A percentile compares a stretch with the other conserved stretches of the same genome.
phyloP scores from a whole-genome alignment of 2,113 vertebrate genomes.

The Pseudorhombus dupliciocellatus region DNA sequence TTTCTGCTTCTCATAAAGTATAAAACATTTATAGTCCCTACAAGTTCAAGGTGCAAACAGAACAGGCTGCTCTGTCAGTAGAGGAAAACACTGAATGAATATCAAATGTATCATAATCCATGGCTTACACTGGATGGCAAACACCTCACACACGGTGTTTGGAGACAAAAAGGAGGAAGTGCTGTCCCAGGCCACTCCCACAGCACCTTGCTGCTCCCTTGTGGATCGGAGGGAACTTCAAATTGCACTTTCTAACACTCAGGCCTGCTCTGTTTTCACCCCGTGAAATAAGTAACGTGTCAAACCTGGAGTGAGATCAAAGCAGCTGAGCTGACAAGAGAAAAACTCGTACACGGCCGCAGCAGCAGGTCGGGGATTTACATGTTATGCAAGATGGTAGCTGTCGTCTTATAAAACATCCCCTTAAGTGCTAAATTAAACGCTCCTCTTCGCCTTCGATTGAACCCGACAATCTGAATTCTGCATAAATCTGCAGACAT shows the following conservation, averaged over 20 bases:
- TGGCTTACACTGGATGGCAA: too few species aligned
- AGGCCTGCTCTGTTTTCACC: too few species aligned
- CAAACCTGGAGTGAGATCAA: slow-evolving; percentile 1
- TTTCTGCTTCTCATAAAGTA: not conserved
- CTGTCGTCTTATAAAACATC: not conserved
- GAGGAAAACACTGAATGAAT: too few species aligned
- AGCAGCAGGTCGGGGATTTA: not conserved
- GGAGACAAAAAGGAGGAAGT: too few species aligned
- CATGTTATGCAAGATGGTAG: not conserved
- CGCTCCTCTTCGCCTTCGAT: not conserved
- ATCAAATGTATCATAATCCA: too few species aligned
- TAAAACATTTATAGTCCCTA: not conserved
- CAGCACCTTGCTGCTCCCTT: too few species aligned
- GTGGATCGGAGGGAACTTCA: too few species aligned
- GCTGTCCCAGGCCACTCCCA: too few species aligned
- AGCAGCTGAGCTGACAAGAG: not conserved
- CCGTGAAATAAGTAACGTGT: not conserved
- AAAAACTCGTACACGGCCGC: too few species aligned
- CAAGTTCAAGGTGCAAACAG: too few species aligned
- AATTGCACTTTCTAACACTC: too few species aligned
- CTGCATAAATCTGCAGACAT: not conserved
- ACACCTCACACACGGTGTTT: too few species aligned
- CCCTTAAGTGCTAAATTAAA: not conserved
- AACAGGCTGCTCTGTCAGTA: not conserved
- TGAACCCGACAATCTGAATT: not conserved